Evolutionary conservation across 2,113 vertebrate genomes (phyloP).

Genomic region (Mystacornis crossleyi): DNA sequence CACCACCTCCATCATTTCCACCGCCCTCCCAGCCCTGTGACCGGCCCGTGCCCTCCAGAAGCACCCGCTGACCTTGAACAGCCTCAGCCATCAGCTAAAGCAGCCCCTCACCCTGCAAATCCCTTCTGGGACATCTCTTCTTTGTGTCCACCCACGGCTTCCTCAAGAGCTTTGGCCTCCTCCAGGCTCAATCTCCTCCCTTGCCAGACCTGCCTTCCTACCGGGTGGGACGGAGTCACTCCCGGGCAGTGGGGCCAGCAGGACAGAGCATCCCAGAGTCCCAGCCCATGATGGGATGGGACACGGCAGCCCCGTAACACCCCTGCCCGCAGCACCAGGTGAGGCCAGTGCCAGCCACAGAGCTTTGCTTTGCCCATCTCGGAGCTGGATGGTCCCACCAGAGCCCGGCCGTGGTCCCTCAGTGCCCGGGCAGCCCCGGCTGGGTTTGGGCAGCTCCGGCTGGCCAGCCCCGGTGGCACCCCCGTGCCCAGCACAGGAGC

Average conservation of each 20-base stretch:
- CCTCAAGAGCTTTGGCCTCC: neutral
- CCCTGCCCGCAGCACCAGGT: rapidly evolving
- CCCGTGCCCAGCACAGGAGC: rapidly evolving
- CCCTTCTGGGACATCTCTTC: neutral
- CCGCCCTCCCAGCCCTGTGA: rapidly evolving
- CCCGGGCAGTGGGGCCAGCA: rapidly evolving
- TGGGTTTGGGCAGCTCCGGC: neutral
- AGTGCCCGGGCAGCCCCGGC: neutral
- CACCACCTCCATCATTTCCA: rapidly evolving
- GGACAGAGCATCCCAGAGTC: too few relatives aligned
- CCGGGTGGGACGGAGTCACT: neutral
- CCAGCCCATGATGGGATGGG: rapidly evolving
- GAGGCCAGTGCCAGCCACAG: rapidly evolving
- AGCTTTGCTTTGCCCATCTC: neutral
- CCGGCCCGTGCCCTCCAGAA: neutral
- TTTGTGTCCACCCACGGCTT: neutral
- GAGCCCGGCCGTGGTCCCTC: rapidly evolving
- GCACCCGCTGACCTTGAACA: neutral
- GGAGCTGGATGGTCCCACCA: rapidly evolving
- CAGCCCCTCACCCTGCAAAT: neutral
- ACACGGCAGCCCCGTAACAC: rapidly evolving
- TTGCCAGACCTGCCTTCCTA: neutral
- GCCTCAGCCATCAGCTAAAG: neutral
- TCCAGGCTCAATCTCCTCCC: neutral
- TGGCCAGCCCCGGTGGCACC: neutral